phyloP scores from a whole-genome alignment of 2,888 invertebrate species.

The Chaetogeoica ovagalla region DNA sequence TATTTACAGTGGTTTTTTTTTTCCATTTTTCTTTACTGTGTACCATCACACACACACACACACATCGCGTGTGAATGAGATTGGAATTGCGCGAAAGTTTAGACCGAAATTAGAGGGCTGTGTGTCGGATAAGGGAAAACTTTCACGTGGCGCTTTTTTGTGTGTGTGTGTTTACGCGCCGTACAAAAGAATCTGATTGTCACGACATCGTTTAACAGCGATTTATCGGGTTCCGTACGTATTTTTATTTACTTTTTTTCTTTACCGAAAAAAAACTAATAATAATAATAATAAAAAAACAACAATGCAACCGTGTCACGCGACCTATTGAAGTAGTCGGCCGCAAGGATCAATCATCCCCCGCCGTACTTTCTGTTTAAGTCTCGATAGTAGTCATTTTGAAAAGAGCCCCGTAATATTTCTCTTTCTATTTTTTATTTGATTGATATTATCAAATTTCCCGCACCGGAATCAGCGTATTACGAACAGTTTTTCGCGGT shows the following conservation, averaged over 20 bases:
- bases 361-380: background rate
- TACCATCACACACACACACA: too few species aligned
- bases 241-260: constrained; percentile 25
- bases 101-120: constrained; percentile 31
- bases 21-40: too few species aligned
- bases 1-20: too few species aligned
- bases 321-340: constrained; percentile 46
- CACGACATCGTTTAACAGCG: constrained; percentile 49
- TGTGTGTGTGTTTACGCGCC: background rate
- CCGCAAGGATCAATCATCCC: constrained; percentile 33
- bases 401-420: background rate
- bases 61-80: constrained; percentile 47
- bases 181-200: constrained; percentile 51
- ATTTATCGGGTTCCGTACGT: constrained; percentile 40
- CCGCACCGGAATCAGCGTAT: constrained; percentile 13
- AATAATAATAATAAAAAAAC: constrained; percentile 8
- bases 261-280: too few species aligned
- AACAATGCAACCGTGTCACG: constrained; percentile 35
- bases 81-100: constrained; percentile 46
- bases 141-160: constrained; percentile 32
- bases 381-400: constrained; percentile 9
- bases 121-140: constrained; percentile 46
- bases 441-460: constrained; percentile 43
- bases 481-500: constrained; percentile 11
- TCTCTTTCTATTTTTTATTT: constrained; percentile 2